Evolutionary conservation across 2,113 vertebrate species (phyloP).

Genomic region (Mesoclemmys tuberculata): DNA sequence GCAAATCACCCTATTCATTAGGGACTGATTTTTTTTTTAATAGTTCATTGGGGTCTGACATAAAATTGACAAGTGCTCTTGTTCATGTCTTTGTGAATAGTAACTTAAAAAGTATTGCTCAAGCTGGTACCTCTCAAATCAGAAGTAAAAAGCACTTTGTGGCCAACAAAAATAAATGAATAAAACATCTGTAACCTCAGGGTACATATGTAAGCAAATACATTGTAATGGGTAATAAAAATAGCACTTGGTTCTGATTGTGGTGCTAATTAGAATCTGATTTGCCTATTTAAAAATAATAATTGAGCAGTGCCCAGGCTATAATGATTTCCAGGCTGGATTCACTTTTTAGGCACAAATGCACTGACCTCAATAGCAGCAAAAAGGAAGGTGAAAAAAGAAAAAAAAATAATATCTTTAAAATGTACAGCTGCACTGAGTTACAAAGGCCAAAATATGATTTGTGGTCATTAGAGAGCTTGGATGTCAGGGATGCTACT

Average conservation of each 20-base stretch:
- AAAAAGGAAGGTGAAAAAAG: slow-evolving; percentile 52
- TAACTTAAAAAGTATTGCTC: background rate
- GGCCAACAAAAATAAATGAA: slow-evolving; percentile 66
- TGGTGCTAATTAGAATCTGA: slow-evolving; percentile 88
- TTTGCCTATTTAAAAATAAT: slow-evolving; percentile 81
- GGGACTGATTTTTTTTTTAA: slow-evolving; percentile 8
- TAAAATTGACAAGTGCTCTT: slow-evolving; percentile 14
- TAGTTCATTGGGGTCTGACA: slow-evolving; percentile 15
- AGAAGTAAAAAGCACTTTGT: slow-evolving; percentile 43
- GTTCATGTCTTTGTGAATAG: slow-evolving; percentile 29
- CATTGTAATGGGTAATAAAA: slow-evolving; percentile 76
- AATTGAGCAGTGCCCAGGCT: slow-evolving; percentile 81
- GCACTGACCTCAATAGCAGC: slow-evolving; percentile 75
- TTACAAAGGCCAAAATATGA: slow-evolving; percentile 76
- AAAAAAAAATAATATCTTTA: background rate
- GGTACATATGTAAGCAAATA: slow-evolving; percentile 73
- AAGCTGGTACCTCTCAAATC: slow-evolving; percentile 38
- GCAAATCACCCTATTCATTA: slow-evolving; percentile 19
- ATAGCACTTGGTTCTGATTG: slow-evolving; percentile 64
- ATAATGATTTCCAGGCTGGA: slow-evolving; percentile 72
- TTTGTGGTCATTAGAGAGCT: slow-evolving; percentile 58
- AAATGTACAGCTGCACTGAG: slow-evolving; percentile 45
- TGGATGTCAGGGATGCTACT: background rate
- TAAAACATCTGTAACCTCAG: slow-evolving; percentile 65
- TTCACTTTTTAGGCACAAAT: slow-evolving; percentile 73